phyloP scores from a whole-genome alignment of 2,113 vertebrate species.

The Gopherus evgoodei region DNA sequence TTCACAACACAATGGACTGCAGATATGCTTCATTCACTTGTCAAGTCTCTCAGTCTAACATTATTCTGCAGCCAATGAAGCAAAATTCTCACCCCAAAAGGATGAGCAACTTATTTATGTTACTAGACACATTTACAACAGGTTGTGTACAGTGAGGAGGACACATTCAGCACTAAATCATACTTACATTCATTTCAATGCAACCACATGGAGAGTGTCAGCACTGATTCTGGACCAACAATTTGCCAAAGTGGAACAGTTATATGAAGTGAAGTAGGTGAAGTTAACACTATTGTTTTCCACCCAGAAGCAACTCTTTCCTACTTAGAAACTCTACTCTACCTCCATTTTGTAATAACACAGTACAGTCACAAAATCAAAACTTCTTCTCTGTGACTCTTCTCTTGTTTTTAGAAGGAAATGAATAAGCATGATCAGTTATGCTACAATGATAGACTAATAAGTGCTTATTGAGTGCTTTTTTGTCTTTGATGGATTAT shows the following conservation, averaged over 20 bases:
- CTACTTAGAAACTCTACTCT: background rate
- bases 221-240: background rate
- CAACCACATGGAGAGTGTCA: background rate
- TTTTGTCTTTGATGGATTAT: background rate
- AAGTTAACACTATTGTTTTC: conserved; percentile 1
- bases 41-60: conserved; percentile 43
- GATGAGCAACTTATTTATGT: conserved; percentile 58
- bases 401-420: background rate
- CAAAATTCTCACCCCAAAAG: conserved; percentile 36
- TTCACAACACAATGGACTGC: conserved; percentile 63
- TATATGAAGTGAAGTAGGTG: conserved; percentile 19
- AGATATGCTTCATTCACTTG: conserved; percentile 33
- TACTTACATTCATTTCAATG: conserved; percentile 24
- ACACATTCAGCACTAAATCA: conserved; percentile 11
- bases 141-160: conserved; percentile 9
- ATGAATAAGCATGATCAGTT: background rate
- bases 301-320: background rate
- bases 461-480: background rate
- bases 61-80: conserved; percentile 43
- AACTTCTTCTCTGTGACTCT: background rate
- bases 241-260: background rate
- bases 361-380: conserved; percentile 2
- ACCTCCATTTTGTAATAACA: conserved; percentile 28
- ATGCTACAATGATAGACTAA: background rate
- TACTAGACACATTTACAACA: conserved; percentile 43